Evolutionary conservation across 2,113 vertebrate genomes (phyloP).

Genomic region (Hoplias malabaricus): DNA sequence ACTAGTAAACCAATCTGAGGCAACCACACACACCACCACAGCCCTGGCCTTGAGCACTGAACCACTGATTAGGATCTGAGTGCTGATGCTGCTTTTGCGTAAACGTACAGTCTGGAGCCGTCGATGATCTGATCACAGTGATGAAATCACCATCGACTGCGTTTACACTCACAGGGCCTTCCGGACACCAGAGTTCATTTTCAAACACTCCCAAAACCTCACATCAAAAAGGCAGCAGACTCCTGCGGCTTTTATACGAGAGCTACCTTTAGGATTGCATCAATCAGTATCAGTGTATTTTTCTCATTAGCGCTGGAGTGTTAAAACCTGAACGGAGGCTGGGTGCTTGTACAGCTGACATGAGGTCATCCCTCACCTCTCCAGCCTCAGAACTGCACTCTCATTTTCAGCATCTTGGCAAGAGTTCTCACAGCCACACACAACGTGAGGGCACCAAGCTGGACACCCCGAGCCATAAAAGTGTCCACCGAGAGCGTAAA

Average conservation of each 20-base stretch:
- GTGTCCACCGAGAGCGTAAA: slow-evolving; percentile 33
- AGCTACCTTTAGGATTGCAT: slow-evolving; percentile 21
- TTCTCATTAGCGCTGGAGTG: background rate
- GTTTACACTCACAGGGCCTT: no score
- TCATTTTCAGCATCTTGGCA: slow-evolving; percentile 37
- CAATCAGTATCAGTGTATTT: slow-evolving; percentile 20
- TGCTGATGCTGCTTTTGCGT: no score
- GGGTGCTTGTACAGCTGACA: slow-evolving; percentile 54
- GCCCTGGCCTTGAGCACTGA: no score
- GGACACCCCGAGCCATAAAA: slow-evolving; percentile 48
- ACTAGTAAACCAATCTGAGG: no score
- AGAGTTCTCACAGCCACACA: slow-evolving; percentile 29
- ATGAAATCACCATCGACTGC: no score
- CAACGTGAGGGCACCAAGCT: slow-evolving; percentile 28
- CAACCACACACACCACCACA: no score
- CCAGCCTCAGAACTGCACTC: background rate
- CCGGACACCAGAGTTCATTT: background rate
- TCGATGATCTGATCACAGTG: no score
- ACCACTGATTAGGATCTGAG: no score
- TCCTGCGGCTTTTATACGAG: background rate
- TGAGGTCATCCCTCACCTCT: slow-evolving; percentile 57
- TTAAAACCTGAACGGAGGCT: slow-evolving; percentile 17
- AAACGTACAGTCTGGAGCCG: no score
- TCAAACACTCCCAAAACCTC: background rate
- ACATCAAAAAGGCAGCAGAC: background rate